Percentiles rank a stretch among this genome's conserved stretches.
Evolutionary conservation across 2,113 vertebrate species (phyloP).

Genomic region (Bubo blakistoni): DNA sequence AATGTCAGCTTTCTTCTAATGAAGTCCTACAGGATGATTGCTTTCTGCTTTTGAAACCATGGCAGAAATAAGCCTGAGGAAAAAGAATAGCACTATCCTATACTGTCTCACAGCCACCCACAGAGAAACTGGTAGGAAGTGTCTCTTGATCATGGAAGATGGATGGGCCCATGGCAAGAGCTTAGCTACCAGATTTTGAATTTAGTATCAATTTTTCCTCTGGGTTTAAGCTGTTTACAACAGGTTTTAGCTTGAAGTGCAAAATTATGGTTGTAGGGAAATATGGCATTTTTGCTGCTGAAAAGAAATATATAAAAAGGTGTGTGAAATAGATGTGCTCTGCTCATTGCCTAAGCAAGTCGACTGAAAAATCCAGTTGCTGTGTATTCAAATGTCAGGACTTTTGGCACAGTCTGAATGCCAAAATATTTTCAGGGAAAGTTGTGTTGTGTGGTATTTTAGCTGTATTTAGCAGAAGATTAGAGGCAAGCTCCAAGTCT

Average conservation of each 20-base stretch:
- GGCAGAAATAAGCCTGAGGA: constrained; percentile 31
- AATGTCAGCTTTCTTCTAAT: constrained; percentile 27
- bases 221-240: constrained; percentile 52
- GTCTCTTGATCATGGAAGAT: constrained; percentile 51
- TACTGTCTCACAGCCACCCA: neutral
- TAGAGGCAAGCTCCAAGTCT: neutral
- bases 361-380: constrained; percentile 9
- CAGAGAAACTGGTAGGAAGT: constrained; percentile 16
- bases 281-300: constrained; percentile 12
- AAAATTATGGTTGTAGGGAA: constrained; percentile 41
- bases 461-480: neutral
- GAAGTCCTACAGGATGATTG: neutral
- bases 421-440: neutral
- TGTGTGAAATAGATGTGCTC: neutral
- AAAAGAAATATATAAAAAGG: neutral
- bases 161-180: constrained; percentile 22
- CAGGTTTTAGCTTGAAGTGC: constrained; percentile 16
- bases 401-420: constrained; percentile 26
- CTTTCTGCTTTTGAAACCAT: constrained; percentile 41
- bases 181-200: constrained; percentile 27
- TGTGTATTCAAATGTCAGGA: constrained; percentile 3
- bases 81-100: neutral
- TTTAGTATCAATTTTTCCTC: constrained; percentile 31
- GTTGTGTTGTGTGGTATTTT: neutral
- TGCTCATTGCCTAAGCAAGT: constrained; percentile 2